A percentile compares a stretch with the other conserved stretches of the same genome.
Conservation (phyloP, 2,113 vertebrate genomes). For the Halichoeres trimaculatus region DNA sequence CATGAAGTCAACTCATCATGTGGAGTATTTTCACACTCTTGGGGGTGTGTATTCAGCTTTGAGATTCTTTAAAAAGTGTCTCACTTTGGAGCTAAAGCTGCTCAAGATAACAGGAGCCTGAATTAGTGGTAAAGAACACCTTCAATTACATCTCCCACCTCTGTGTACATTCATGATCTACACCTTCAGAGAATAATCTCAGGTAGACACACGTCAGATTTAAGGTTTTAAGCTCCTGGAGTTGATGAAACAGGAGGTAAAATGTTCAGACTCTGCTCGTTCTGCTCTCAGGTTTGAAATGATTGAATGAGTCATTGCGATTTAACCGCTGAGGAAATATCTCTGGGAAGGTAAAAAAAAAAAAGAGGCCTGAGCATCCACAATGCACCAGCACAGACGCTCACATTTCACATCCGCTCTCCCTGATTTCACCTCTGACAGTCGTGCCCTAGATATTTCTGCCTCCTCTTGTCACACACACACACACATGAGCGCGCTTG, state of each 20-base stretch:
- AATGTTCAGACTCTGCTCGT: slow-evolving; percentile 35
- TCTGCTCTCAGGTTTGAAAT: slow-evolving; percentile 31
- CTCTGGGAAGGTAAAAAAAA: background rate
- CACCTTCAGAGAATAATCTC: slow-evolving; percentile 28
- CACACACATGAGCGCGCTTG: slow-evolving; percentile 32
- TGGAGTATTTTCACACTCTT: slow-evolving; percentile 8
- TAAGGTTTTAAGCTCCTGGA: slow-evolving; percentile 32
- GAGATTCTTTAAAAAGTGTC: background rate
- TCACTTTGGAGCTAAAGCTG: slow-evolving; percentile 34
- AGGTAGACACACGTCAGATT: slow-evolving; percentile 38
- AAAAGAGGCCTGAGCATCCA: background rate
- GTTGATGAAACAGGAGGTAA: slow-evolving; percentile 40
- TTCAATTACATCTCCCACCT: slow-evolving; percentile 58
- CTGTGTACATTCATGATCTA: slow-evolving; percentile 32
- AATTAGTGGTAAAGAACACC: slow-evolving; percentile 48
- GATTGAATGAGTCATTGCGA: slow-evolving; percentile 35
- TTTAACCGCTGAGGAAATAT: background rate
- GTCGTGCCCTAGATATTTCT: slow-evolving; percentile 72
- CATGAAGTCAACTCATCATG: background rate
- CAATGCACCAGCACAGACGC: background rate
- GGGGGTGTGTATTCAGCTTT: slow-evolving; percentile 38
- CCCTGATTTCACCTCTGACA: slow-evolving; percentile 58
- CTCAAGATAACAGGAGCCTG: background rate
- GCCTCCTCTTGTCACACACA: slow-evolving; percentile 64
- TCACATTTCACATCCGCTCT: slow-evolving; percentile 1